Conservation (phyloP, 2,113 vertebrate genomes). For the Empidonax traillii region DNA sequence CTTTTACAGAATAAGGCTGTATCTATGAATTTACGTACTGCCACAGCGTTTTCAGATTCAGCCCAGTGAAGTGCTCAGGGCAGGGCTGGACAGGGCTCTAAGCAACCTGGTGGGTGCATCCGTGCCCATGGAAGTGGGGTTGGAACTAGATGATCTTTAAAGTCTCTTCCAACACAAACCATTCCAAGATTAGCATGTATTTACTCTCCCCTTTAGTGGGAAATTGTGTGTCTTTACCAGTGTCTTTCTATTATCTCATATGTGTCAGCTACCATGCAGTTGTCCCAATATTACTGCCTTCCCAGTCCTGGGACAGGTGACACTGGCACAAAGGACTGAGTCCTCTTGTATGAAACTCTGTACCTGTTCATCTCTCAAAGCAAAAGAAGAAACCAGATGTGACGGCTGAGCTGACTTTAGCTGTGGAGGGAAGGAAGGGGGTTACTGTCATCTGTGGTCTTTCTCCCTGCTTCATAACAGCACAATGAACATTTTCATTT, state of each 20-base stretch:
- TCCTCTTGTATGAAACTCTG: background rate
- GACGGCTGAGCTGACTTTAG: background rate
- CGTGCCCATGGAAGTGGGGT: background rate
- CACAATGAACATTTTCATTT: background rate
- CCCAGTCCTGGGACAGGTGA: background rate
- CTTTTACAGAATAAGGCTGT: background rate
- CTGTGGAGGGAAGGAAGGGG: background rate
- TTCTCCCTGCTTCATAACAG: background rate
- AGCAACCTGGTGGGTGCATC: background rate
- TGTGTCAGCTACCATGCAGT: accelerated
- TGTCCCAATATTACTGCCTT: accelerated
- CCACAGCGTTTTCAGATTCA: background rate
- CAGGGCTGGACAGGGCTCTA: background rate
- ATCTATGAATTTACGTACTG: accelerated
- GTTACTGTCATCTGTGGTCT: background rate
- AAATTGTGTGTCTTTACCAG: accelerated
- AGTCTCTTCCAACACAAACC: background rate
- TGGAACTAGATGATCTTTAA: background rate
- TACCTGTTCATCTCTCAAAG: background rate
- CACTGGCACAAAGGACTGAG: accelerated
- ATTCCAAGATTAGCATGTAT: background rate
- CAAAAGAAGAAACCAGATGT: background rate
- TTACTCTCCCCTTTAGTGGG: background rate
- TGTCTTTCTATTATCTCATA: accelerated
- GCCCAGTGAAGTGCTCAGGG: background rate